Evolutionary conservation across 2,113 vertebrate genomes (phyloP).

Genomic region (Ageneiosus marmoratus): DNA sequence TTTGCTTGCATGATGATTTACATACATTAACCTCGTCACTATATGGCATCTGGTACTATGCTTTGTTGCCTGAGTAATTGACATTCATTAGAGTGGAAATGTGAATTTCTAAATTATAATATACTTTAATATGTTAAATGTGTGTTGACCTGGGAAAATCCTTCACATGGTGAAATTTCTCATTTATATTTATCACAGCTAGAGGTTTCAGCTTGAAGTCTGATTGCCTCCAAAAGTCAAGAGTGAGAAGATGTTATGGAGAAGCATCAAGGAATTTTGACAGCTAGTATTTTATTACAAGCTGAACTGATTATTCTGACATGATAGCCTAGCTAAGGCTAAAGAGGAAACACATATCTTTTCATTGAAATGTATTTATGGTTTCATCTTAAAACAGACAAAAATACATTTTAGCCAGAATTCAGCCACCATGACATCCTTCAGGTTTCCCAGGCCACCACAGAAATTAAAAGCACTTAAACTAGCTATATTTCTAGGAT

Average conservation of each 20-base stretch:
- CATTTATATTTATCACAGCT: background rate
- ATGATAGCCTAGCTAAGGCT: background rate
- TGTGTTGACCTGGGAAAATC: background rate
- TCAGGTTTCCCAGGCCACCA: background rate
- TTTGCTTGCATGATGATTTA: background rate
- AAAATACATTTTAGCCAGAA: background rate
- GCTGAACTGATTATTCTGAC: background rate
- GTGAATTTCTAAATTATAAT: background rate
- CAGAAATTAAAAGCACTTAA: background rate
- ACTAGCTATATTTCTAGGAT: background rate
- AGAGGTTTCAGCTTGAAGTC: background rate
- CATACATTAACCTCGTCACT: conserved; percentile 12
- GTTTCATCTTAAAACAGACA: background rate
- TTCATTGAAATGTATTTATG: background rate
- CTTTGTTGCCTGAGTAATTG: conserved; percentile 12
- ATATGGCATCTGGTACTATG: background rate
- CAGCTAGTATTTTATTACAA: background rate
- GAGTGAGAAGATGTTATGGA: background rate
- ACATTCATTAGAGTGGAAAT: conserved; percentile 9
- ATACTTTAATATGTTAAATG: conserved; percentile 16
- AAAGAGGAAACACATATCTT: background rate
- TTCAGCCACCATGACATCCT: background rate
- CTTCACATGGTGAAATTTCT: background rate
- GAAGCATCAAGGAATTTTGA: background rate
- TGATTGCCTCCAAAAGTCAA: background rate